Evolutionary conservation across 2,113 vertebrate genomes (phyloP).

Genomic region (Cephalopholis sonnerati): DNA sequence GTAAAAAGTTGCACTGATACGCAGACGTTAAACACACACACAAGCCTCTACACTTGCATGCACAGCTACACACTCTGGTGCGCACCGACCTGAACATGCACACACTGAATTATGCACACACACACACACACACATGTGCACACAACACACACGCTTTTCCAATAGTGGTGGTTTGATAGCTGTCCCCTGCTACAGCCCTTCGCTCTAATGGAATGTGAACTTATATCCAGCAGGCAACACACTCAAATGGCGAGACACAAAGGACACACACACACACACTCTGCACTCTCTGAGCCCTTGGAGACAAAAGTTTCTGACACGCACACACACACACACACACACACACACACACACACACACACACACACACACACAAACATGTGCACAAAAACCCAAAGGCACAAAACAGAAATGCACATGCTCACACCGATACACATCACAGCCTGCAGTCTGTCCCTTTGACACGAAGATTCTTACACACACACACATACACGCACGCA

Average conservation of each 20-base stretch:
- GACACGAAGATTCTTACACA: slow-evolving; percentile 14
- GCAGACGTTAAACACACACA: slow-evolving; percentile 31
- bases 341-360: slow-evolving; percentile 18
- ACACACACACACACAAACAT: slow-evolving; percentile 12
- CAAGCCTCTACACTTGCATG: not conserved
- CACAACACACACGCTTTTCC: slow-evolving; percentile 41
- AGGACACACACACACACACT: slow-evolving; percentile 52
- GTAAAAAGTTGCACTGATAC: not conserved
- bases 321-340: no score
- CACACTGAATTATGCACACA: slow-evolving; percentile 28
- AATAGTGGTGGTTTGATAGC: slow-evolving; percentile 71
- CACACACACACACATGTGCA: not conserved
- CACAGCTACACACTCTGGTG: not conserved
- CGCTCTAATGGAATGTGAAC: slow-evolving; percentile 77
- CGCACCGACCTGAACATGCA: slow-evolving; percentile 26
- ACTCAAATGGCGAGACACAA: slow-evolving; percentile 57
- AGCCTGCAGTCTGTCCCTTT: slow-evolving; percentile 47
- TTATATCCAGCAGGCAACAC: slow-evolving; percentile 72
- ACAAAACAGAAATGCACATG: slow-evolving; percentile 24
- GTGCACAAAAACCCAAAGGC: slow-evolving; percentile 17
- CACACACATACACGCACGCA: slow-evolving; percentile 18
- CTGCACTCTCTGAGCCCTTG: slow-evolving; percentile 40
- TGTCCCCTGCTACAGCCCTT: slow-evolving; percentile 70
- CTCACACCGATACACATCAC: slow-evolving; percentile 10
- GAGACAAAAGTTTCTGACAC: slow-evolving; percentile 64